Evolutionary conservation across 2,888 invertebrate genomes (phyloP), one percentile per base, ranked within the genome.

Genomic region (Volucella inflata): DNA sequence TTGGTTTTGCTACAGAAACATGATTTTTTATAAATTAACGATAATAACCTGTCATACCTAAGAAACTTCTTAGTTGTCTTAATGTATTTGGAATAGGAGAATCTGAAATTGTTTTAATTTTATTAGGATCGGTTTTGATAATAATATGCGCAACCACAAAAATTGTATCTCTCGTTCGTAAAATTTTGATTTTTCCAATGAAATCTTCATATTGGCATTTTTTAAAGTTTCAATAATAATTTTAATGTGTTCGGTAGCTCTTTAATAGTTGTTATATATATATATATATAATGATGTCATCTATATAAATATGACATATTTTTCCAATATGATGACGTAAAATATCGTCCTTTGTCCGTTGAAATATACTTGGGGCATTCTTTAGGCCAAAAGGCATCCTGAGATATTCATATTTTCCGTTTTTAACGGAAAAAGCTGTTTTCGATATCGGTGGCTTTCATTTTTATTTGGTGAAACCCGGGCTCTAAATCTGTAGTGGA

Each of bases 221-320:
- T 59, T 55, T 4, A 84, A 44, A 77, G 78, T 51, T 74, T 78
- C n/a, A n/a, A n/a, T n/a, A n/a, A n/a, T n/a, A n/a, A n/a, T n/a
- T n/a, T n/a, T n/a, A n/a, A n/a, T n/a, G n/a, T 53, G 68, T 40
- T 59, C 59, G n/a, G 48, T 14, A 17, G 6, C 30, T 62, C 1
- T 2, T 11, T 10, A 11, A n/a, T n/a, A n/a, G n/a, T n/a, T n/a
- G n/a, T 0, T 81, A 76, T n/a, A n/a, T n/a, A n/a, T n/a, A n/a
- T n/a, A n/a, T n/a, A 53, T 74, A 88, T 9, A 88, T 75, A 2
- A 88, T 82, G n/a, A 88, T 88, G 38, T 89, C 87, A 46, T 88
- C 87, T 12, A 88, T 87, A 59, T 87, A 88, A 8, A 88, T 80
- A n/a, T 81, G 81, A 55, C 82, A 87, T 44, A 78, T 60, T 70